Percentiles rank a stretch among this genome's conserved stretches.
These are phyloP conservation scores for Cosmopolites sordidus DNA, from an alignment of 2,888 invertebrate genomes.

Conservation along the genomic window DNA sequence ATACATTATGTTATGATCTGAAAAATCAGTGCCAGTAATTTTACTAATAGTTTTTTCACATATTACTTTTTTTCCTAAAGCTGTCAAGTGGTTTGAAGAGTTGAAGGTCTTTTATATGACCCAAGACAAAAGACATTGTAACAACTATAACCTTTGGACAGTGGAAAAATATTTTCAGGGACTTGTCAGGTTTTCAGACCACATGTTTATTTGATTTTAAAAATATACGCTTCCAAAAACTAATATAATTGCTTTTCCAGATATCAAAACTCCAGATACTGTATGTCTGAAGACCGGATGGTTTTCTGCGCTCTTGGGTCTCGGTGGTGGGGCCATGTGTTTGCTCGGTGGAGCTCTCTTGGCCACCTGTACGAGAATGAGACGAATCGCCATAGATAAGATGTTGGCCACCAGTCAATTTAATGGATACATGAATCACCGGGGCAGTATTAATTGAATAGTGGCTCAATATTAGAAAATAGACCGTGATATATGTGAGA, in stretches of 20 bases:
- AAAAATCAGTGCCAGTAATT: too few relatives aligned
- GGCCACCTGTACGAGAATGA: conserved; percentile 71
- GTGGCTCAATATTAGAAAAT: not conserved
- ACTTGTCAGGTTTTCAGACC: too few relatives aligned
- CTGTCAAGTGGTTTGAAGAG: too few relatives aligned
- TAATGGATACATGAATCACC: conserved; percentile 49
- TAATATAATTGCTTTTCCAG: conserved; percentile 22
- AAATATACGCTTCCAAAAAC: too few relatives aligned
- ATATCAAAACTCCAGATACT: conserved; percentile 38
- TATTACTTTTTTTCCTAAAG: too few relatives aligned
- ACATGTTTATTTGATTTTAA: too few relatives aligned
- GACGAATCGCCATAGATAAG: conserved; percentile 53
- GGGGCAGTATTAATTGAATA: conserved; percentile 46
- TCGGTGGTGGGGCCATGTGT: conserved; percentile 55
- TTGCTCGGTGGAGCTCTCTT: conserved; percentile 68
- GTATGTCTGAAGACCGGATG: conserved; percentile 51
- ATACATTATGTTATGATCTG: too few relatives aligned
- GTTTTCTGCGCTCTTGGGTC: conserved; percentile 52
- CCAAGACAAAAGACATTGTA: too few relatives aligned
- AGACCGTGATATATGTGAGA: not conserved
- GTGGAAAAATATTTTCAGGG: too few relatives aligned
- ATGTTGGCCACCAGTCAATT: conserved; percentile 42
- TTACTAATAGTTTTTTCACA: too few relatives aligned
- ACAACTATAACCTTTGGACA: too few relatives aligned
- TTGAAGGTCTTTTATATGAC: too few relatives aligned